phyloP scores from a whole-genome alignment of 37 sponge, comb jelly and placozoan genomes.

The Amphimedon queenslandica region DNA sequence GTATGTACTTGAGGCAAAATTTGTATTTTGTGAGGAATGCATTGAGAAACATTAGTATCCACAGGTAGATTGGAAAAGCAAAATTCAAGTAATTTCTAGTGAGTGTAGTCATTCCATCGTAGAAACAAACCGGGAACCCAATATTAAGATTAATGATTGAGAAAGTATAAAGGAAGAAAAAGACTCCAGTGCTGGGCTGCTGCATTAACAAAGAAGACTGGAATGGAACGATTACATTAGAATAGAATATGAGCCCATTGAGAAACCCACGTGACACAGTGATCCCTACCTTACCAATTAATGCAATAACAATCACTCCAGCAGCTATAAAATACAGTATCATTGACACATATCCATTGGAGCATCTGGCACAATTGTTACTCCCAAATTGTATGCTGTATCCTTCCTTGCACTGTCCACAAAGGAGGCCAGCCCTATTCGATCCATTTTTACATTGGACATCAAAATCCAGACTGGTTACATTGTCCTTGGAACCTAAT shows the following conservation, averaged over 20 bases:
- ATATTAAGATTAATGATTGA: constrained; percentile 20
- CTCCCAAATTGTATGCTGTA: constrained; percentile 36
- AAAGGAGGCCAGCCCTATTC: constrained; percentile 25
- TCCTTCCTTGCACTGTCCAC: constrained; percentile 31
- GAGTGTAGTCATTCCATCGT: constrained; percentile 43
- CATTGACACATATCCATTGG: neutral
- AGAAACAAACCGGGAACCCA: constrained; percentile 49
- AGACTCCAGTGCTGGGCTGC: neutral
- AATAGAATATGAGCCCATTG: constrained; percentile 41
- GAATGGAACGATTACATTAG: constrained; percentile 19
- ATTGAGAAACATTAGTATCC: constrained; percentile 22
- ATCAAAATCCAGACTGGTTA: constrained; percentile 16
- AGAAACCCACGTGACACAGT: constrained; percentile 42
- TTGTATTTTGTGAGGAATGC: neutral
- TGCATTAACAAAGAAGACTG: neutral
- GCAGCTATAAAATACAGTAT: constrained; percentile 10
- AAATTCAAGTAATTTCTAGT: constrained; percentile 3
- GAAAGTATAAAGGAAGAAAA: neutral
- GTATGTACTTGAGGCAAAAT: neutral
- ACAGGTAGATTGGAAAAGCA: constrained; percentile 49
- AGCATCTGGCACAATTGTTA: constrained; percentile 37
- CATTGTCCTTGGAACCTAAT: neutral
- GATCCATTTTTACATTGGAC: constrained; percentile 18
- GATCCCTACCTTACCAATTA: constrained; percentile 10
- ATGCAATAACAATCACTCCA: constrained; percentile 18